phyloP scores from a whole-genome alignment of 1,140 invertebrate species.

The Coptotermes formosanus region DNA sequence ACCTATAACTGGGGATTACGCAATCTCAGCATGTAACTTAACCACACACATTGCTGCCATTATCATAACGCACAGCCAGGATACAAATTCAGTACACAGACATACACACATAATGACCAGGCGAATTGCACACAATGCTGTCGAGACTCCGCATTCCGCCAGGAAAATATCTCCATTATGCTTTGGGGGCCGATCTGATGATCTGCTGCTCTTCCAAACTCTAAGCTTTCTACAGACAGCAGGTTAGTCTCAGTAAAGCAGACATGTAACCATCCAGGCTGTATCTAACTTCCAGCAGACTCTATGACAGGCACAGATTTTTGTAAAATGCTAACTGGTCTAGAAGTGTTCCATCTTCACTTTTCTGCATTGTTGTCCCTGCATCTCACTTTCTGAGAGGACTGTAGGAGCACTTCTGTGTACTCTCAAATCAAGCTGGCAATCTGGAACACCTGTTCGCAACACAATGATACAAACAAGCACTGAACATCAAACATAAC shows the following conservation, averaged over 20 bases:
- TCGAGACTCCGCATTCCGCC: not conserved
- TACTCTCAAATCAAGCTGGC: conserved; percentile 91
- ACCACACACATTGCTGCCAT: too few species aligned
- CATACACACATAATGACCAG: not conserved
- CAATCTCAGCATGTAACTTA: too few species aligned
- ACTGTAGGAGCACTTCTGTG: conserved; percentile 68
- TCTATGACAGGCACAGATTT: too few species aligned
- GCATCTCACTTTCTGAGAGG: conserved; percentile 33
- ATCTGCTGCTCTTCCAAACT: not conserved
- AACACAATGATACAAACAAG: too few species aligned
- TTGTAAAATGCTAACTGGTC: conserved; percentile 54
- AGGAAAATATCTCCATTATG: not conserved
- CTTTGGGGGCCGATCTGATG: not conserved
- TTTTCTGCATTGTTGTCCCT: conserved; percentile 35
- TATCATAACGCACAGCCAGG: not conserved
- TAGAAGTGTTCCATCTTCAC: conserved; percentile 21
- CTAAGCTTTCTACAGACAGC: too few species aligned
- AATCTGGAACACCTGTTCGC: conserved; percentile 84
- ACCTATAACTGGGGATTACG: too few species aligned
- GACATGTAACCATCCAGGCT: too few species aligned
- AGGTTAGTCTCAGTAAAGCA: too few species aligned
- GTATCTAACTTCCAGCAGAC: too few species aligned
- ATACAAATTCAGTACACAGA: not conserved
- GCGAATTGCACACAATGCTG: not conserved
- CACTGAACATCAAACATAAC: too few species aligned